Base-by-base conservation (phyloP, 2,888 invertebrate species). In the Lasioglossum leucozonium region DNA sequence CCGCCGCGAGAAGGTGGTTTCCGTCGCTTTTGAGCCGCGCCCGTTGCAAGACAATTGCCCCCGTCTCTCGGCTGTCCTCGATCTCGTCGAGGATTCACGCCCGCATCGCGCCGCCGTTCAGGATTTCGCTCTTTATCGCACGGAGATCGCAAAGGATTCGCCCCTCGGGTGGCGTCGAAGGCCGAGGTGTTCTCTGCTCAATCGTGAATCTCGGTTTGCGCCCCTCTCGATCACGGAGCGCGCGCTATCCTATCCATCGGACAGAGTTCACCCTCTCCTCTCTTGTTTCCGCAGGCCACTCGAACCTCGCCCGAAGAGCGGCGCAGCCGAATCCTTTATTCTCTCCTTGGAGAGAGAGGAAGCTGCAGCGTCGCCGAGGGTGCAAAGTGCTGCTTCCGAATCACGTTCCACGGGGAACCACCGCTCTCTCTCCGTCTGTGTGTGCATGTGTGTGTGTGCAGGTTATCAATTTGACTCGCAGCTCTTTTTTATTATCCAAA, bases 161-260 rank as follows among this genome's bases (percentile, higher is more conserved):
- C 26, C 58, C 26, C 58, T 73, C 34, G 26, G 69, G 37, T 74
- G 26, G 42, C 34, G 26, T 26, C 76, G 30, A 58, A 58, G 30
- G 18, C 67, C 67, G 26, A 71, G 82, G 72, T 72, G 34, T 34
- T 34, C 34, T 88, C 85, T 90, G 91, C 88, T 83, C 84, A 89
- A 91, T 92, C 92, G 79, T 73, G 79, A 65, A 90, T 92, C 92
- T 92, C 81, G 42, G 6, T 44, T 26, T n/a, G 65, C 69, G 30
- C 77, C 44, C 71, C 44, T 78, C 86, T 72, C 75, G 62, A 86
- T 83, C 72, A 18, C 26, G 79, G 42, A 67, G 69, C 91, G 76
- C 88, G 80, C 73, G 83, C 84, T 91, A 92, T 91, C 92, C 67
- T 87, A 76, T 55, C 84, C 76, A 92, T 92, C 91, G 85, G 58